Base-by-base conservation (phyloP, 30 jellyfish, hydroid and myxozoan genomes). In the Sanderia malayensis region DNA sequence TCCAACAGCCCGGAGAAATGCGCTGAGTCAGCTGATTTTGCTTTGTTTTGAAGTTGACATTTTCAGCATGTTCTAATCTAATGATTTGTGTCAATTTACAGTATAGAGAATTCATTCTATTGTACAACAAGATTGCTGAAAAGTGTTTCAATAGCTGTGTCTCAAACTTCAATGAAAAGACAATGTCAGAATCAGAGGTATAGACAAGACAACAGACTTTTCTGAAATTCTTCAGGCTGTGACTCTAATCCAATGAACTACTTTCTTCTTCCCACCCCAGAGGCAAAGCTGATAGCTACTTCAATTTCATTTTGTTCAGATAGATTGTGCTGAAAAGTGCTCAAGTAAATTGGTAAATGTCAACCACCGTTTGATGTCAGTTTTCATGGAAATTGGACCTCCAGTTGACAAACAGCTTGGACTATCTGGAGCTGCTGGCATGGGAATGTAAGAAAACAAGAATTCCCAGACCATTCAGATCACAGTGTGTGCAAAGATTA, bases 321-420 rank as follows among this genome's bases (percentile, higher is more conserved):
- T 75, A 34, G 57, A 46, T 2, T 92, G 98, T 64, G 88, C 92
- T 0, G 92, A 92, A 28, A 70, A 58, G 11, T 92, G 98, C 69
- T 94, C 96, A 29, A 83, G 86, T 13, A 92, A 92, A 74, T 34
- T 85, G 95, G 86, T 92, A 17, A 85, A 74, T 41, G 87, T 71
- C 20, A 92, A 84, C 58, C 98, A 92, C 58, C 76, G 98, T 11
- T 86, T 92, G 46, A 92, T 92, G 98, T 81, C 98, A 4, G 95
- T 92, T 2, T 92, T 92, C 61, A 92, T 92, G 98, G 96, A 92
- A 81, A 92, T 92, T 23, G 98, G 98, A 26, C 98, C 98, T 1
- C 98, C 98, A 26, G 96, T 92, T 17, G 98, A 92, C 61, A 92
- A 92, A 46, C 95, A 92, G 74, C 95, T 92, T 49, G 98, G 98